Evolutionary conservation across 1,140 invertebrate genomes (phyloP), one percentile per base, ranked within the genome.

Genomic region (Eriosoma lanigerum): DNA sequence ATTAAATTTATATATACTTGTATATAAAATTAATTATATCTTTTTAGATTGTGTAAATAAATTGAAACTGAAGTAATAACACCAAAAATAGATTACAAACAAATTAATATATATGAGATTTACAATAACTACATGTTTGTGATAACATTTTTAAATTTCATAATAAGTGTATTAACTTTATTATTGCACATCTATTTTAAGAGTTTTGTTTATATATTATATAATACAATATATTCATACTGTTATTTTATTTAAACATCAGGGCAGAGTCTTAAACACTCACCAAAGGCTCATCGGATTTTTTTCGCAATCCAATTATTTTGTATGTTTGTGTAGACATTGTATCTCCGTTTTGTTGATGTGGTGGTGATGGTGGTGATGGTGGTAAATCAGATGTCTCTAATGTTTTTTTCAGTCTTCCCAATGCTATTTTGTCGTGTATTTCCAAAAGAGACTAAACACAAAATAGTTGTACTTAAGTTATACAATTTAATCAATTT

Each of bases 261-360:
- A 38, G 32, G 3, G 32, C 32, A 8, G 32, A 38, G 32, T 3
- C 3, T 8, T 38, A 38, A 3, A 32, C 13, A 83, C 85, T 87
- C 85, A 96, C 95, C 86, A 98, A 87, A 9, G 96, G 96, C 86
- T 98, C 95, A 82, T 95, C 92, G 68, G 92, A 91, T 84, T 91
- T 92, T 85, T 96, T 95, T 56, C 94, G 89, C 17, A 98, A 89
- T 24, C 95, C 94, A 50, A 98, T 94, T 87, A 98, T 92, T 86
- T 95, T 91, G n/a, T 96, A 90, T 44, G 93, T 89, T 84, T 92
- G 90, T 81, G 89, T 88, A 81, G 90, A 89, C 90, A 92, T 92
- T 60, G 80, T 82, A 44, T 17, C 60, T 60, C 32, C 80, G 52
- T 64, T 73, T 48, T 80, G 72, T 24, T 26, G 75, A 29, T 60